These are phyloP conservation scores for Drosophila ironensis DNA, from an alignment of 1,140 invertebrate genomes.

Conservation along the genomic window DNA sequence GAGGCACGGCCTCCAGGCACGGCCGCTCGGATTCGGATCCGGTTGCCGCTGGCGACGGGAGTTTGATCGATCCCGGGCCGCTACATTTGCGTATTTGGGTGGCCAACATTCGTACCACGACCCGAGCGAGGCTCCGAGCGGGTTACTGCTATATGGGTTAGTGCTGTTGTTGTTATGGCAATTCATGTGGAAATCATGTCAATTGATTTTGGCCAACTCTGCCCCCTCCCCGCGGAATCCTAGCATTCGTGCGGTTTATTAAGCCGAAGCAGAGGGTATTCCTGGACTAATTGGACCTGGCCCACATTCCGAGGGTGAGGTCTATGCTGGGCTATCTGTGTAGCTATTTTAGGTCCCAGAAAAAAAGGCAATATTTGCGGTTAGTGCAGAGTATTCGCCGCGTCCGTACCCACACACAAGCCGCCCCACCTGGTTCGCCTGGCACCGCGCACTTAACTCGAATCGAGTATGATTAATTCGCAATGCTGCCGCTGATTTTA, in stretches of 20 bases:
- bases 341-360: too few relatives aligned
- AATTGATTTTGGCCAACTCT: constrained; percentile 61
- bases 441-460: constrained; percentile 50
- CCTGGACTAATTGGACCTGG: too few relatives aligned
- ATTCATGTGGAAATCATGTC: constrained; percentile 58
- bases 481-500: constrained; percentile 70
- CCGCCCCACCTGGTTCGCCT: constrained; percentile 11
- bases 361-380: too few relatives aligned
- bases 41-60: constrained; percentile 17
- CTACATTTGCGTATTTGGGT: constrained; percentile 75
- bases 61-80: constrained; percentile 65
- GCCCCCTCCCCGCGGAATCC: background rate
- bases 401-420: too few relatives aligned
- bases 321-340: too few relatives aligned
- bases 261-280: background rate
- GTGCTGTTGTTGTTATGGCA: constrained; percentile 37
- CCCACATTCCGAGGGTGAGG: too few relatives aligned
- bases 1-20: constrained; percentile 41
- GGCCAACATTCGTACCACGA: constrained; percentile 69
- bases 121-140: constrained; percentile 41
- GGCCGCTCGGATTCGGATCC: constrained; percentile 33
- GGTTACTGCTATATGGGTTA: constrained; percentile 27
- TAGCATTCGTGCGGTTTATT: constrained; percentile 20
- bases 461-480: constrained; percentile 65
- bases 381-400: too few relatives aligned